Base-by-base conservation (phyloP, 2,797 vertebrate species). In the Sebastiscus albofasciatus region DNA sequence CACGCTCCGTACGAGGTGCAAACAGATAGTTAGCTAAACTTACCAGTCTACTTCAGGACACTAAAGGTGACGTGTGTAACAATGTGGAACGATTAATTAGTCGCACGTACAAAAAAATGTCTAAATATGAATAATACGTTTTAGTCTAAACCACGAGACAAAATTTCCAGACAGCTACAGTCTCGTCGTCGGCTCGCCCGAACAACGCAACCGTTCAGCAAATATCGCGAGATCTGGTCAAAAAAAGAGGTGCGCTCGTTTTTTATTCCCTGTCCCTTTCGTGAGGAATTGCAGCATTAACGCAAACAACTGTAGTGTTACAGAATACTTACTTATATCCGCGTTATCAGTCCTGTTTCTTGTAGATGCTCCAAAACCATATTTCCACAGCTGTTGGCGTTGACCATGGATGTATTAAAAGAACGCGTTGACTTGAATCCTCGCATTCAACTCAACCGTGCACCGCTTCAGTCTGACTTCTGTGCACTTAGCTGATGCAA, bases 161-260 rank as follows among this genome's bases (percentile, higher is more conserved):
- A 85, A 85, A 93, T 91, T 91, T 94, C 91, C 92, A 95, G 90
- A 95, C 93, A 86, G 90, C 93, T 77, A 87, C 88, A 74, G 86
- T 91, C 91, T 93, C 92, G 92, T 92, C 92, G 92, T 93, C 93
- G 89, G 88, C 90, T 92, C 94, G 90, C 95, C 93, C 87, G 91
- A 94, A 94, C 96, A 94, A 95, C 95, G 92, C 91, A 92, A 93
- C 92, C 87, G 90, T 84, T 88, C 64, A 0, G 67, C 62, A 91
- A 93, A 2, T 80, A 90, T 92, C 92, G 92, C 92, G 92, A 94
- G 90, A 93, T 67, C 24, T 85, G 46, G 13, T 18, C 2, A 18
- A 34, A 52, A 52, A 59, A n/a, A 61, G 39, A 36, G 79, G 68
- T 66, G 39, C 24, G 75, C 76, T 83, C 14, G 60, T 76, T 86